phyloP scores from a whole-genome alignment of 2,797 vertebrate species.

The Muscicapa striata region DNA sequence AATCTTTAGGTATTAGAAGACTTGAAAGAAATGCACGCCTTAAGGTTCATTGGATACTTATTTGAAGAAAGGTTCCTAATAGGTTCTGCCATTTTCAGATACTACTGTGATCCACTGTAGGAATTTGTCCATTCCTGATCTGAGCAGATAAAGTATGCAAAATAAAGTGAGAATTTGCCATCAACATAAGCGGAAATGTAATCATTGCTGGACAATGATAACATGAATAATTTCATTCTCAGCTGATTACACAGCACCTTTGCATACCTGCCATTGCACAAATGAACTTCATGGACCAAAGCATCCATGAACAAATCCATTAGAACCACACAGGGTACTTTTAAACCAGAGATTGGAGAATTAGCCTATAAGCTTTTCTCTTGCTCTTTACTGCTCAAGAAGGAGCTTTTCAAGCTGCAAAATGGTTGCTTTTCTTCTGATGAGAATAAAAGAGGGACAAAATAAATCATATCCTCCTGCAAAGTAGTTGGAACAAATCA shows the following conservation, averaged over 20 bases:
- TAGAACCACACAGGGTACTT: neutral
- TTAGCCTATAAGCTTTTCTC: neutral
- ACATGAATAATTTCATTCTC: neutral
- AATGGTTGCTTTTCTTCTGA: neutral
- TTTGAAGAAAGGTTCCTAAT: neutral
- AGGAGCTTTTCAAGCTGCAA: neutral
- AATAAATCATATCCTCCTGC: constrained; percentile 6
- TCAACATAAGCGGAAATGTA: neutral
- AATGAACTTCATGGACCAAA: neutral
- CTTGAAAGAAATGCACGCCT: neutral
- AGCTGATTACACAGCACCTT: neutral
- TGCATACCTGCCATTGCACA: neutral
- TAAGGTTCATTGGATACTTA: neutral
- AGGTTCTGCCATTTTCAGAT: neutral
- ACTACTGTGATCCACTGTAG: neutral
- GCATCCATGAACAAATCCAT: neutral
- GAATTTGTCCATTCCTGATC: neutral
- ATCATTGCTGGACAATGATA: neutral
- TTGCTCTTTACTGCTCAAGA: neutral
- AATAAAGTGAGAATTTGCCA: neutral
- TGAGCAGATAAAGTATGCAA: neutral
- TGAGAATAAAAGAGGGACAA: neutral
- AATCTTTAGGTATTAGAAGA: neutral
- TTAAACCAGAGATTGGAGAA: neutral
- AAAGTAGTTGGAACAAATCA: neutral